Conservation (phyloP, 2,113 vertebrate species). For the Podiceps cristatus region DNA sequence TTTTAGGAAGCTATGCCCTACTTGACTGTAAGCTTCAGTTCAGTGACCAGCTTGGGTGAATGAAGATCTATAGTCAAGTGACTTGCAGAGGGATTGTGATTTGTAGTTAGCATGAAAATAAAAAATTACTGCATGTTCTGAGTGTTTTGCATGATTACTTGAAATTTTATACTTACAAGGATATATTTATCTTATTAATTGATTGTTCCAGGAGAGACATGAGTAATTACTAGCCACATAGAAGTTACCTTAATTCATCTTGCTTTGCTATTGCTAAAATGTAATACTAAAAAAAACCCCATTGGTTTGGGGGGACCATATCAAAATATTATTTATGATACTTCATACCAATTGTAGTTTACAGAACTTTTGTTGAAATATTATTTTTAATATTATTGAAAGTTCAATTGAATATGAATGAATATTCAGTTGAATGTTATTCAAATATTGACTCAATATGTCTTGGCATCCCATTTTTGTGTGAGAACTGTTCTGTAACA, state of each 20-base stretch:
- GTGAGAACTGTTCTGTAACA: background rate
- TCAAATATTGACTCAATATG: background rate
- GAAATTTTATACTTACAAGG: background rate
- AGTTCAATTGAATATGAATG: background rate
- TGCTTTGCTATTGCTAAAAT: background rate
- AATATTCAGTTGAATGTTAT: background rate
- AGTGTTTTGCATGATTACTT: background rate
- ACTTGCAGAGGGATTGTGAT: background rate
- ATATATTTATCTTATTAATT: background rate
- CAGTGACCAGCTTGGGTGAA: slow-evolving; percentile 1
- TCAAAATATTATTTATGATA: background rate
- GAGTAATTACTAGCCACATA: background rate
- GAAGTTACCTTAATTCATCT: background rate
- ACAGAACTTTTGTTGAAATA: background rate
- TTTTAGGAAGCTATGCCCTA: background rate
- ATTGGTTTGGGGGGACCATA: background rate
- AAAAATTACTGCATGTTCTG: background rate
- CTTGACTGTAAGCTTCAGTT: slow-evolving; percentile 3
- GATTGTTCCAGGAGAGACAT: background rate
- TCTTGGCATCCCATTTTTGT: background rate
- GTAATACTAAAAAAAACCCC: rapidly evolving
- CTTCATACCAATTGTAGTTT: background rate
- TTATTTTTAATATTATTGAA: background rate
- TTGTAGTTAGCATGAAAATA: slow-evolving; percentile 37
- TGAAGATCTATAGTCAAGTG: background rate